phyloP scores from a whole-genome alignment of 2,797 vertebrate genomes.

The Rhadinocentrus ornatus region DNA sequence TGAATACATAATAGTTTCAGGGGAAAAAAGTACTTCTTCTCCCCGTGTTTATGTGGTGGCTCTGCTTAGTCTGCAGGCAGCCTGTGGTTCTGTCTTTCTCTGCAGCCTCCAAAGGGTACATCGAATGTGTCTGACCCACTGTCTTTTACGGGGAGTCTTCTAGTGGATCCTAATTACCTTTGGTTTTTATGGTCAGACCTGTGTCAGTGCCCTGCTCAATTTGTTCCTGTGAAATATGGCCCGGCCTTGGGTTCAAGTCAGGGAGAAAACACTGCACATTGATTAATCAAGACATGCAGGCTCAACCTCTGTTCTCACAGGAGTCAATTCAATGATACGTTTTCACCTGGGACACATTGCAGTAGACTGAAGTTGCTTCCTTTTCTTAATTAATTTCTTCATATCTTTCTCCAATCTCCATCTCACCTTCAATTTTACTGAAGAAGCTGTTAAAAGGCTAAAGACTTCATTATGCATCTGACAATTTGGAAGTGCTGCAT shows the following conservation, averaged over 20 bases:
- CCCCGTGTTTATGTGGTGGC: conserved; percentile 39
- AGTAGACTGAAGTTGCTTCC: conserved; percentile 62
- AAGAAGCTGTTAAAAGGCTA: conserved; percentile 18
- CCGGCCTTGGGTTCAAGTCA: conserved; percentile 80
- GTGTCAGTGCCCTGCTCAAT: conserved; percentile 75
- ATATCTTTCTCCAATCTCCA: conserved; percentile 35
- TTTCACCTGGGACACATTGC: conserved; percentile 78
- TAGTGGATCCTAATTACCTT: conserved; percentile 79
- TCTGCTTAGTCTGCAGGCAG: conserved; percentile 27
- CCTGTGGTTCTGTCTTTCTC: conserved; percentile 36
- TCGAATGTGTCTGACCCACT: conserved; percentile 68
- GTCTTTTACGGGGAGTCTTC: conserved; percentile 74
- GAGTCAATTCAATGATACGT: conserved; percentile 80
- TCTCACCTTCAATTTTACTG: conserved; percentile 7
- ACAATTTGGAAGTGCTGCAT: conserved; percentile 17
- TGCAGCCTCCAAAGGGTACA: conserved; percentile 42
- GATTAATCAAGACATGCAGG: conserved; percentile 80
- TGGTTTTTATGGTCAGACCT: conserved; percentile 77
- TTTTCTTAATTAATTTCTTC: conserved; percentile 65
- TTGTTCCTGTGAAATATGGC: conserved; percentile 81
- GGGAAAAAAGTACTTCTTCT: conserved; percentile 32
- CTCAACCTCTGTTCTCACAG: conserved; percentile 68
- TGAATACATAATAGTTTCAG: conserved; percentile 58
- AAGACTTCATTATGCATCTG: conserved; percentile 20
- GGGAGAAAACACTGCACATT: conserved; percentile 78